Evolutionary conservation across 1,140 invertebrate genomes (phyloP).

Genomic region (Apis laboriosa): DNA sequence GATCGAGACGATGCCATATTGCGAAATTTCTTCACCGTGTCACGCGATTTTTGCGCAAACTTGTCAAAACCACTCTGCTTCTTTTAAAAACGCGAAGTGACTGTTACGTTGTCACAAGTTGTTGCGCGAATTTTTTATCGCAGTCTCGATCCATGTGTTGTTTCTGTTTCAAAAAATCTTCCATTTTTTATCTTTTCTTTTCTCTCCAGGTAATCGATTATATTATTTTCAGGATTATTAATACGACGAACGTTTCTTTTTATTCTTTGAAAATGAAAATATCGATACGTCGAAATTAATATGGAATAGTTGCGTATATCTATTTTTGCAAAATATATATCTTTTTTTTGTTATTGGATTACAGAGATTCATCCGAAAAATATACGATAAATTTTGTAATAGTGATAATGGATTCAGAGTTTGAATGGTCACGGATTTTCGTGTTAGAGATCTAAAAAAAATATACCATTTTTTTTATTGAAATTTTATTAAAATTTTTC

Average conservation of each 20-base stretch:
- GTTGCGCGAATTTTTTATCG: neutral
- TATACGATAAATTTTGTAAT: no score
- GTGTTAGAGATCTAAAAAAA: no score
- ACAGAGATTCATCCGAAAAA: no score
- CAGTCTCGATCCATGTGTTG: neutral
- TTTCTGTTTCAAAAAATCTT: neutral
- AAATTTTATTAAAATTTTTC: no score
- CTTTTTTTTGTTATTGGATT: no score
- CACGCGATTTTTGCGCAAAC: neutral
- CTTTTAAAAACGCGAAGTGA: neutral
- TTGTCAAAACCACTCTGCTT: conserved; percentile 24
- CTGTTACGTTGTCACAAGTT: neutral
- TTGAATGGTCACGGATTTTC: no score
- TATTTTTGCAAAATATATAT: no score
- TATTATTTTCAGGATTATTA: neutral
- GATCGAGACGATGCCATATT: neutral
- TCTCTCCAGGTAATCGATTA: neutral
- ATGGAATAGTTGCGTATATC: no score
- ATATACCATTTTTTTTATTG: no score
- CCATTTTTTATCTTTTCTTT: neutral
- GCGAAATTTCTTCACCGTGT: neutral
- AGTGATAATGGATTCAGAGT: no score
- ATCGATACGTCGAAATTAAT: no score
- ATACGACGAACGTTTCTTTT: neutral
- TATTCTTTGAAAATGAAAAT: no score